Conservation (phyloP, 2,888 invertebrate species). For the Saturnia pavonia region DNA sequence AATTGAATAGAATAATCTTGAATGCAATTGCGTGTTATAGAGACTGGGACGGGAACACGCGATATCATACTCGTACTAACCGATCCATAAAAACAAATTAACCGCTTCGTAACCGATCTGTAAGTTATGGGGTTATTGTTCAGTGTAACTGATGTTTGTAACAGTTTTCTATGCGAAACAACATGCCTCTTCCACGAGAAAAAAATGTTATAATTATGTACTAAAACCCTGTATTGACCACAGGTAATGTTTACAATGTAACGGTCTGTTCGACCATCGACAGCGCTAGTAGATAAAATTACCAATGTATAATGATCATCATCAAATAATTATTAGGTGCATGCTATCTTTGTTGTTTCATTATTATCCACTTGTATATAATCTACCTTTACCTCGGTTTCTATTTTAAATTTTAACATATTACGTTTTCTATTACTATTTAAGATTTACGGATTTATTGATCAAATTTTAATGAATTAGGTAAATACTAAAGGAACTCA, state of each 20-base stretch:
- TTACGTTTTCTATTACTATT: no score
- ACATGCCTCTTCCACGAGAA: constrained; percentile 39
- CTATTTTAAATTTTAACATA: no score
- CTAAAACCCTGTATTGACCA: constrained; percentile 22
- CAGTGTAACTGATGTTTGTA: constrained; percentile 43
- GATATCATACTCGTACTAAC: constrained; percentile 27
- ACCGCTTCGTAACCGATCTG: constrained; percentile 36
- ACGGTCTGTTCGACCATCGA: constrained; percentile 37
- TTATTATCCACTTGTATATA: neutral
- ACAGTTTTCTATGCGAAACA: constrained; percentile 39
- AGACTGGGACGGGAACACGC: constrained; percentile 25
- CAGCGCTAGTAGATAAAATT: constrained; percentile 30
- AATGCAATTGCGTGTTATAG: constrained; percentile 27
- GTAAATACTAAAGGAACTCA: no score
- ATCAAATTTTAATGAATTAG: no score
- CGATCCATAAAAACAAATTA: constrained; percentile 35
- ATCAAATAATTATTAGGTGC: constrained; percentile 29
- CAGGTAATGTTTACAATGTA: constrained; percentile 33
- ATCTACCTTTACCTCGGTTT: neutral
- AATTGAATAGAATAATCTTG: neutral
- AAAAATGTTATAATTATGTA: constrained; percentile 39
- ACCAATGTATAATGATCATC: constrained; percentile 28
- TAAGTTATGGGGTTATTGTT: constrained; percentile 39
- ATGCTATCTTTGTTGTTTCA: neutral
- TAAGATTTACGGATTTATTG: no score